These are phyloP conservation scores for Netelia inedita DNA, from an alignment of 2,888 invertebrate genomes.

Conservation along the genomic window DNA sequence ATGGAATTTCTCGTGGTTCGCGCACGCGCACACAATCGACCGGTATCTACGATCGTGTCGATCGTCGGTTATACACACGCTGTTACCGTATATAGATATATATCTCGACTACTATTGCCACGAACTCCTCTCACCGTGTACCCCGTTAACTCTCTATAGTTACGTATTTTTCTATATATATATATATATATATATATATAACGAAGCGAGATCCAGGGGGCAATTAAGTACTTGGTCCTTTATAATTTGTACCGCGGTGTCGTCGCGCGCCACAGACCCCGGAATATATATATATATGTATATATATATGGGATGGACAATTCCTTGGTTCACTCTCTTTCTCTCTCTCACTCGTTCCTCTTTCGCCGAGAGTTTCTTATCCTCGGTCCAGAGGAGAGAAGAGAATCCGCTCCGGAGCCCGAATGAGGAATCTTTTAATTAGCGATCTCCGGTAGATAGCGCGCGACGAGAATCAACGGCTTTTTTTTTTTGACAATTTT, in stretches of 20 bases:
- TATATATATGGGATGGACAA: not conserved
- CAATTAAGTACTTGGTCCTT: conserved; percentile 67
- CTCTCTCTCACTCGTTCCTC: not conserved
- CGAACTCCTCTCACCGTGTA: not conserved
- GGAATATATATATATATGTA: conserved; percentile 24
- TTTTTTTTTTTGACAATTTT: too few relatives aligned
- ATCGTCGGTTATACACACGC: conserved; percentile 53
- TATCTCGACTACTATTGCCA: conserved; percentile 25
- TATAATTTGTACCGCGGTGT: conserved; percentile 68
- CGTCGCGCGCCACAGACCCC: conserved; percentile 55
- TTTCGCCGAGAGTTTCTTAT: conserved; percentile 5
- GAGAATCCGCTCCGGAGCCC: conserved; percentile 31
- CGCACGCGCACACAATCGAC: conserved; percentile 46
- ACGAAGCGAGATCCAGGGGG: conserved; percentile 21
- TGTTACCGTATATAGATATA: not conserved
- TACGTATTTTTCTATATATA: conserved; percentile 22
- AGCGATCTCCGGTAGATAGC: conserved; percentile 75
- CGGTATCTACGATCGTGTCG: conserved; percentile 66
- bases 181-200: conserved; percentile 5
- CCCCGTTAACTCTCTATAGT: not conserved
- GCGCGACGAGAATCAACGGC: conserved; percentile 50
- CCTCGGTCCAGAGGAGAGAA: conserved; percentile 13
- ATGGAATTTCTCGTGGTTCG: conserved; percentile 49
- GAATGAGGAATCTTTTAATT: conserved; percentile 79
- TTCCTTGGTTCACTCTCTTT: not conserved